A percentile compares a stretch with the other conserved stretches of the same genome.
phyloP scores from a whole-genome alignment of 2,797 vertebrate species.

The Enteromius viviparus region DNA sequence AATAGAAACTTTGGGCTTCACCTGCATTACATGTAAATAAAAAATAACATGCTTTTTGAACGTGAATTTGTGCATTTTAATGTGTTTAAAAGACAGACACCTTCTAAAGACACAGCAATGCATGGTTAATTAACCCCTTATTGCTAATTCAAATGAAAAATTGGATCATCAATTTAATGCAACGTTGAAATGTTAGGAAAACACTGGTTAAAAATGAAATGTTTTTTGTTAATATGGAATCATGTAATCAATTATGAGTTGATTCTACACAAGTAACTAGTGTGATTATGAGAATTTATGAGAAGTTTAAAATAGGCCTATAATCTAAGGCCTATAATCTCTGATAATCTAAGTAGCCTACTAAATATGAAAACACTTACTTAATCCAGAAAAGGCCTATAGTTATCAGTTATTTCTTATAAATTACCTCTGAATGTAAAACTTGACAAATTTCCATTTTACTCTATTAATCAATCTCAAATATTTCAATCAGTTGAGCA shows the following conservation, averaged over 20 bases:
- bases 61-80: not conserved
- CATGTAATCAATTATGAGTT: not conserved
- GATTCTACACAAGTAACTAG: not conserved
- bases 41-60: not conserved
- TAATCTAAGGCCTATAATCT: not conserved
- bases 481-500: not conserved
- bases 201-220: not conserved
- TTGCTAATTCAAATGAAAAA: too few relatives aligned
- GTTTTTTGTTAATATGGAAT: not conserved
- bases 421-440: not conserved
- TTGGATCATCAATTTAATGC: too few relatives aligned
- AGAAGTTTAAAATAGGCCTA: not conserved
- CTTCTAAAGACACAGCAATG: not conserved
- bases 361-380: too few relatives aligned
- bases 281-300: not conserved
- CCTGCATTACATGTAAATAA: not conserved
- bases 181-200: too few relatives aligned
- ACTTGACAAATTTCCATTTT: not conserved
- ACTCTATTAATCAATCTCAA: not conserved
- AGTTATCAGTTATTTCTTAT: too few relatives aligned
- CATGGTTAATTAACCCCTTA: not conserved
- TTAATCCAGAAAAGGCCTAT: not conserved
- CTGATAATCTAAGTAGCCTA: not conserved
- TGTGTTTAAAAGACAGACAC: not conserved
- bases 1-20: not conserved